Percentiles rank a stretch among this genome's conserved stretches.
Conservation (phyloP, 2,797 vertebrate species). For the Argya squamiceps region DNA sequence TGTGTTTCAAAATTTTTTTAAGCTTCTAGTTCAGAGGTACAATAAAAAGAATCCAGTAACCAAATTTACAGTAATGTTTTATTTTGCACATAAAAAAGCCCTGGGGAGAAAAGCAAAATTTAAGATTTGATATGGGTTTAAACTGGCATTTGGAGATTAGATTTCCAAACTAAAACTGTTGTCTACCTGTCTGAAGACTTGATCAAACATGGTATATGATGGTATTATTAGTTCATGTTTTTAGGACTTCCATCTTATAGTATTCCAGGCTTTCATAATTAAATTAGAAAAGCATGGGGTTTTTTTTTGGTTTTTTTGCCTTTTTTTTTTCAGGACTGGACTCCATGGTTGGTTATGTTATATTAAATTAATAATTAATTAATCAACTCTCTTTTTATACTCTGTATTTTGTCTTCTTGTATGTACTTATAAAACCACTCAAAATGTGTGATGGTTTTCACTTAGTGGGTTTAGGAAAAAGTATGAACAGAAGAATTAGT, state of each 20-base stretch:
- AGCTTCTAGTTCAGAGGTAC: not conserved
- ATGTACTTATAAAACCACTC: not conserved
- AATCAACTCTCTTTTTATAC: not conserved
- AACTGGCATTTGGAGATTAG: not conserved
- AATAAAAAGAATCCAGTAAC: not conserved
- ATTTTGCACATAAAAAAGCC: constrained; percentile 5
- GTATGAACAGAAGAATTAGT: not conserved
- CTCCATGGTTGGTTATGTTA: not conserved
- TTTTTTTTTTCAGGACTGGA: not conserved
- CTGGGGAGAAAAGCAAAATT: not conserved
- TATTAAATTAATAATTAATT: not conserved
- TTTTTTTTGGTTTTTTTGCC: too few relatives aligned
- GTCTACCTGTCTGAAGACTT: not conserved
- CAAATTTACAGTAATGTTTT: not conserved
- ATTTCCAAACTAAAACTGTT: not conserved
- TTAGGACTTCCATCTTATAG: not conserved
- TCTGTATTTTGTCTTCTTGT: not conserved
- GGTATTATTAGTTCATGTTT: not conserved
- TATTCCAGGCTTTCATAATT: not conserved
- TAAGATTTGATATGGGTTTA: not conserved
- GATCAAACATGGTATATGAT: not conserved
- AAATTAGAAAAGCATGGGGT: not conserved
- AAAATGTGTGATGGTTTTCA: not conserved
- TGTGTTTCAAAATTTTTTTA: constrained; percentile 6
- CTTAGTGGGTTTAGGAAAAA: not conserved